Evolutionary conservation across 2,113 vertebrate species (phyloP), one percentile per base, ranked within the genome.

Genomic region (Zosterops pallidus): DNA sequence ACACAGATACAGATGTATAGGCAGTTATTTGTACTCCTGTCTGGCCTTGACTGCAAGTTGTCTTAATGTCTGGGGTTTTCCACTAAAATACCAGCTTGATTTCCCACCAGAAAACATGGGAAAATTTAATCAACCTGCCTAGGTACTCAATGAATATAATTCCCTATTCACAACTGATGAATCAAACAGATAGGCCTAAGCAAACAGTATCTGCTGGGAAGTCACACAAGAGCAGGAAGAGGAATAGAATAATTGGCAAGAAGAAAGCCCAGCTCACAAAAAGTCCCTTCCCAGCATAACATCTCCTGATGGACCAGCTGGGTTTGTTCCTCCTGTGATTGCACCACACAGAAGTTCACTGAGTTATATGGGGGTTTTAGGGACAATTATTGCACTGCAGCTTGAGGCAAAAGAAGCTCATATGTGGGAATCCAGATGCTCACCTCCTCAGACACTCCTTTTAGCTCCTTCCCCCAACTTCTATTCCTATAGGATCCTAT

Each of bases 91-190:
- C 60, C 86, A 91, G 76, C 72, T 94, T 97, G 80, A 96, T 97
- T 97, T 97, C 96, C 94, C 95, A 93, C 80, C 83, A 92, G 92
- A 69, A 95, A 96, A 95, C 13, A 3, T 26, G 42, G 47, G 80
- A 59, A 93, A 96, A 96, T 93, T 94, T 94, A 97, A 97, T 94
- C 94, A 96, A 94, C 91, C 91, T 97, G 89, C 68, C 76, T 94
- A 72, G 62, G 64, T 75, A 89, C 83, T 93, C 11, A 1, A 17
- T 83, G 94, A 84, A 89, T 86, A 78, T 52, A 94, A 93, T 86
- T 93, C 94, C 86, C 95, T 89, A 25, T 71, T 86, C 94, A 86
- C 89, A 92, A 68, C 1, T 59, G 83, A 94, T 74, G 92, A 96
- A 90, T 83, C 92, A 95, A 92, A 92, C 55, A 94, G 79, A 90